Evolutionary conservation across 2,888 invertebrate genomes (phyloP), one percentile per base, ranked within the genome.

Genomic region (Pheosia tremula): DNA sequence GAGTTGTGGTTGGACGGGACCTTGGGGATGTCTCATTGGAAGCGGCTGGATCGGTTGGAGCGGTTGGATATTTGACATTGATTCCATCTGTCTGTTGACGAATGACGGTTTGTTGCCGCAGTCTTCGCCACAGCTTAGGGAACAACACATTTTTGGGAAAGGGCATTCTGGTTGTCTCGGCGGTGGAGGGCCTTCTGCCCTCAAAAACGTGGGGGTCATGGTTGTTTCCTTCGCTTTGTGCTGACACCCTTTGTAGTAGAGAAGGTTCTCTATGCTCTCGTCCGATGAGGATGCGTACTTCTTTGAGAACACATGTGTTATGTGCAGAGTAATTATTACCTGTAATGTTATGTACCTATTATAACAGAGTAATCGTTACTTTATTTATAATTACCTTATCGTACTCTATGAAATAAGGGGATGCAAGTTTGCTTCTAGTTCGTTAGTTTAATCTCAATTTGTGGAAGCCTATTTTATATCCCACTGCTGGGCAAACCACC

Each of bases 241-340:
- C 58, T 86, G 86, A 59, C 88, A 90, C 66, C 91, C 93, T 69
- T 88, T 86, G 69, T 84, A 92, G 66, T 91, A 92, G 0, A 93
- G 69, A 2, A 93, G 80, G 55, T 93, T 91, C 56, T 92, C 93
- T 55, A 93, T 88, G 56, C 90, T 91, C 61, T 91, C 90, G 3
- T 86, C 91, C 36, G 89, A 89, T 3, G 87, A 82, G 4, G 82
- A 83, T 0, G 58, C 60, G 56, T 80, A 68, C 50, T 78, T 79
- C 57, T 77, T 87, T 36, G 86, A 67, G 0, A 78, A 8, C 2
- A 75, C 71, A 49, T 68, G 67, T 2, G 83, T 71, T 49, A 86
- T 67, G 50, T 86, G 83, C 3, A 88, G 63, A 13, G 75, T 67
- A 59, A 89, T 70, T 62, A 87, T 54, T 59, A 88, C 72, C 91